These are phyloP conservation scores for Cheirogaleus major DNA, from an alignment of 2,797 vertebrate species.

Conservation along the genomic window DNA sequence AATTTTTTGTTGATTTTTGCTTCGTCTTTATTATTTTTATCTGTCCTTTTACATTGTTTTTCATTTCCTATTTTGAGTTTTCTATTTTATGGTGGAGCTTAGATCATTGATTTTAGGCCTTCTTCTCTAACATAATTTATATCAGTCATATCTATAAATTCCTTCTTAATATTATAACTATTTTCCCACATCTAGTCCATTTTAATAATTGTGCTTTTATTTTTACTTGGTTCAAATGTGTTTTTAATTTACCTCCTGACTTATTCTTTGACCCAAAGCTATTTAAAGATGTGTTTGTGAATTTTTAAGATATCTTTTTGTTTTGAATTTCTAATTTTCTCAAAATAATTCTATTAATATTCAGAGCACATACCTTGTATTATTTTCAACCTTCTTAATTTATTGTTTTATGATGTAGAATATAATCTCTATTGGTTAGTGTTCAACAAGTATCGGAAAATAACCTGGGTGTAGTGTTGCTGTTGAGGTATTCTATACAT, in stretches of 20 bases:
- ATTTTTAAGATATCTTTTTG: background rate
- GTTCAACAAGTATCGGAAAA: background rate
- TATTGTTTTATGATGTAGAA: background rate
- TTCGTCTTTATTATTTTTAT: background rate
- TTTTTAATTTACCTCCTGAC: background rate
- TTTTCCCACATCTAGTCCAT: background rate
- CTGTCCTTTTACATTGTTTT: background rate
- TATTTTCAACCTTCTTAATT: background rate
- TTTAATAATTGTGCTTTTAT: background rate
- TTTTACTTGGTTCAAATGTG: background rate
- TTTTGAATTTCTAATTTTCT: background rate
- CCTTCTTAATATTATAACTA: background rate
- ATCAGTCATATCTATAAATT: background rate
- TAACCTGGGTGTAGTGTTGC: background rate
- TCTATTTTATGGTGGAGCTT: background rate
- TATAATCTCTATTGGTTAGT: background rate
- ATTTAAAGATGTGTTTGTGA: background rate
- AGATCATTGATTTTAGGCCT: background rate
- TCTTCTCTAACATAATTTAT: background rate
- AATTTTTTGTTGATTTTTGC: background rate
- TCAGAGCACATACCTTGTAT: background rate
- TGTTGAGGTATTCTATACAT: background rate
- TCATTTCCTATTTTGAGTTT: background rate
- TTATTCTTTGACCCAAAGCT: background rate
- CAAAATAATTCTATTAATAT: background rate